Evolutionary conservation across 2,113 vertebrate species (phyloP), one percentile per base, ranked within the genome.

Genomic region (Aleadryas rufinucha): DNA sequence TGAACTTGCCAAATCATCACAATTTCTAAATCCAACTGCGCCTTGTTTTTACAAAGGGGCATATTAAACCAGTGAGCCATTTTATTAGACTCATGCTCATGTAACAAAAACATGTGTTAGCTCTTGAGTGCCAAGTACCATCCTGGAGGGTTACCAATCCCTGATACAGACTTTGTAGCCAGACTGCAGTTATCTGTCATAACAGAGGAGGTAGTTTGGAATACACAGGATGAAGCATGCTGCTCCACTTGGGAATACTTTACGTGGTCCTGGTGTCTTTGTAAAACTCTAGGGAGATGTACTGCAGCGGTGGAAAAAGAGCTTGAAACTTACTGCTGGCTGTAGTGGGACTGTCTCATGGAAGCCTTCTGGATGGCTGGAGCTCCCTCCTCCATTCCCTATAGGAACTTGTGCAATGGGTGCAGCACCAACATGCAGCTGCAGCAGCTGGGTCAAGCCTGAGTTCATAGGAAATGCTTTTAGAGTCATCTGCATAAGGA

Each of bases 51-150:
- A 94, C 89, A 85, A 71, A 95, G 90, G 89, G 80, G 69, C 88
- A 90, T 94, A 78, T 96, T 96, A 96, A 96, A 96, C 86, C 88
- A 96, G 83, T 74, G 90, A 97, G 95, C 93, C 95, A 94, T 97
- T 97, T 96, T 94, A 97, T 96, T 92, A 96, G 85, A 75, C 95
- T 96, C 85, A 88, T 92, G 96, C 95, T 96, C 95, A 87, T 84
- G 90, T 95, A 96, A 96, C 80, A 89, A 93, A 96, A 96, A 92
- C 92, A 96, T 92, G 92, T 93, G 95, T 90, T 94, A 84, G 88
- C 72, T 97, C 85, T 68, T 60, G 93, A 96, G 90, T 91, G 96
- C 96, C 90, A 94, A 95, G 85, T 75, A 96, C 82, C 93, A 92
- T 92, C 83, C 92, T 95, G 93, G 96, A 96, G 96, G 88, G 95